A percentile compares a stretch with the other conserved stretches of the same genome.
Conservation (phyloP, 2,113 vertebrate species). For the Andinoacara biseriatus region DNA sequence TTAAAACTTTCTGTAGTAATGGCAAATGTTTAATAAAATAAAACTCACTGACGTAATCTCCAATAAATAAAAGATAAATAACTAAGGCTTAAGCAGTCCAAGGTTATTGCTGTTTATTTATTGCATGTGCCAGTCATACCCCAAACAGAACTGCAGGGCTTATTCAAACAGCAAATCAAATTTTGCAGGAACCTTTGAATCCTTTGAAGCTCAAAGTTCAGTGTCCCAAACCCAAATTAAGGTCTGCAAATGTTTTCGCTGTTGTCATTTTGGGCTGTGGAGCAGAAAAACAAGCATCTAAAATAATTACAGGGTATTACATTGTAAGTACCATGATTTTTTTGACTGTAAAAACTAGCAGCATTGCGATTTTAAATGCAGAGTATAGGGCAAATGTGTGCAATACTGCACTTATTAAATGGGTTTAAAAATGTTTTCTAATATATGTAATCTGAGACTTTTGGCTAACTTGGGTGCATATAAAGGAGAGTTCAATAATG, state of each 20-base stretch:
- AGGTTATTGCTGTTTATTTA: slow-evolving; percentile 24
- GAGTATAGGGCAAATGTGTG: background rate
- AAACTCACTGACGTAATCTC: background rate
- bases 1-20: background rate
- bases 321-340: slow-evolving; percentile 21
- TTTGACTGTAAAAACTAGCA: background rate
- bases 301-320: background rate
- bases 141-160: background rate
- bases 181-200: slow-evolving; percentile 37
- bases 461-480: background rate
- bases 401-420: background rate
- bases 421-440: background rate
- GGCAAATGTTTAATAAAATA: background rate
- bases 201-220: slow-evolving; percentile 55
- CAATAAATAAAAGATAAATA: background rate
- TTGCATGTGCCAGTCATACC: background rate
- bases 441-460: background rate
- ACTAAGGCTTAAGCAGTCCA: background rate
- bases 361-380: background rate
- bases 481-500: background rate
- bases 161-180: slow-evolving; percentile 46
- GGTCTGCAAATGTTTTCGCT: slow-evolving; percentile 34
- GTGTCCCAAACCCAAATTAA: slow-evolving; percentile 17
- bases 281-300: slow-evolving; percentile 33
- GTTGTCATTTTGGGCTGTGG: slow-evolving; percentile 35